phyloP scores from a whole-genome alignment of 1,140 invertebrate genomes.

The Penaeus indicus region DNA sequence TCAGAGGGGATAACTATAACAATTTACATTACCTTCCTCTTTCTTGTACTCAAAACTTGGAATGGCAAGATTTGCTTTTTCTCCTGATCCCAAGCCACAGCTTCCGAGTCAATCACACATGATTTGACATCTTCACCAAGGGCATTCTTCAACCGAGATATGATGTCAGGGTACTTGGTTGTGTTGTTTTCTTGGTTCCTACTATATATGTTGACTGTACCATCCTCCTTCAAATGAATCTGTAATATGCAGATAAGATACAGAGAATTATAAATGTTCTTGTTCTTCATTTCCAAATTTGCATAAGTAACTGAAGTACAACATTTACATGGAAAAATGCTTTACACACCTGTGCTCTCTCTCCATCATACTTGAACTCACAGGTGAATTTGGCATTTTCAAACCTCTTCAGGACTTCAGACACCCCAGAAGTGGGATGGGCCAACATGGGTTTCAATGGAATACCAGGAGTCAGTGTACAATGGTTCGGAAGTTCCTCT shows the following conservation, averaged over 20 bases:
- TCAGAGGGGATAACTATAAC: not conserved
- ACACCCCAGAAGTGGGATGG: slow-evolving; percentile 92
- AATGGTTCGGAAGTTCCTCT: slow-evolving; percentile 83
- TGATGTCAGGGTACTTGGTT: slow-evolving; percentile 97
- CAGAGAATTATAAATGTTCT: not conserved
- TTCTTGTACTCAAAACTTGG: slow-evolving; percentile 95
- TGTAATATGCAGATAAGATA: slow-evolving; percentile 69
- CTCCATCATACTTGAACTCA: slow-evolving; percentile 99
- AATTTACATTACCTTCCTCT: slow-evolving; percentile 82
- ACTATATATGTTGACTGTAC: slow-evolving; percentile 88
- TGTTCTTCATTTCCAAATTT: too few relatives aligned
- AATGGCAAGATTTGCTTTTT: slow-evolving; percentile 95
- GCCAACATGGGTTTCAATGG: slow-evolving; percentile 99
- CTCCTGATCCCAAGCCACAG: slow-evolving; percentile 95
- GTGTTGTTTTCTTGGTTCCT: slow-evolving; percentile 99
- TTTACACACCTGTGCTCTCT: slow-evolving; percentile 84
- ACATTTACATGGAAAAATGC: not conserved
- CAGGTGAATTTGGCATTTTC: slow-evolving; percentile 95
- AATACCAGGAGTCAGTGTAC: slow-evolving; percentile 91
- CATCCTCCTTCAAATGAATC: slow-evolving; percentile 82
- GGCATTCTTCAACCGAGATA: slow-evolving; percentile 78
- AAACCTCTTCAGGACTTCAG: slow-evolving; percentile 92
- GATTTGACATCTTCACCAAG: slow-evolving; percentile 73
- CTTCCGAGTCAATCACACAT: slow-evolving; percentile 96
- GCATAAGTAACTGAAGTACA: too few relatives aligned